Evolutionary conservation across 2,888 invertebrate species (phyloP), one percentile per base, ranked within the genome.

Genomic region (Trissolcus japonicus): DNA sequence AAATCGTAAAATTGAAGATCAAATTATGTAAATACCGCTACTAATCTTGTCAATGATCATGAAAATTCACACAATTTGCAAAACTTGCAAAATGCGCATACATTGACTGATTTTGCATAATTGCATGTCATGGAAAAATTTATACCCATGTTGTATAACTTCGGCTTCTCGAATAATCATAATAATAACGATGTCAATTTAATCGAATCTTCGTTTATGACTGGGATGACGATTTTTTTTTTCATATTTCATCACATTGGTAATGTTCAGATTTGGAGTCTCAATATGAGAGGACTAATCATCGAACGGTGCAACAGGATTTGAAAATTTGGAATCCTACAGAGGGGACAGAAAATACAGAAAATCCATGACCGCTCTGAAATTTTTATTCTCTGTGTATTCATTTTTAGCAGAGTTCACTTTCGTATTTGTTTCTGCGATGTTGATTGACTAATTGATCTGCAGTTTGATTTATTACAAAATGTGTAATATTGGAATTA

Each of bases 111-210:
- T 48, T 59, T 48, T 48, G 59, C 59, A 59, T 59, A 48, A 59
- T 59, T 46, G 11, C 14, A 16, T 29, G n/a, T 59, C 43, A 46
- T 59, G 59, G 59, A 59, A 59, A 59, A 59, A 43, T 59, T 59
- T 59, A 29, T 29, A 35, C 14, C 25, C 35, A 21, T 14, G 17
- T 57, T 57, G 48, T 41, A 14, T 48, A 48, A 59, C 48, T 21
- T 46, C 29, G 40, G 56, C 14, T 43, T 4, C 2, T 16, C 43
- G n/a, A 21, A 11, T n/a, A 41, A 17, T 35, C 35, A 41, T 11
- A 17, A 41, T 41, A 56, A 41, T 17, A 35, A 25, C 21, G 11
- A 6, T 46, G 16, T 16, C 46, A 46, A 46, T 46, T 46, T 46
- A 9, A 16, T 46, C 16, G 46, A 16, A 46, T 16, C n/a, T n/a